Evolutionary conservation across 2,888 invertebrate genomes (phyloP).

Genomic region (Microctonus aethiopoides): DNA sequence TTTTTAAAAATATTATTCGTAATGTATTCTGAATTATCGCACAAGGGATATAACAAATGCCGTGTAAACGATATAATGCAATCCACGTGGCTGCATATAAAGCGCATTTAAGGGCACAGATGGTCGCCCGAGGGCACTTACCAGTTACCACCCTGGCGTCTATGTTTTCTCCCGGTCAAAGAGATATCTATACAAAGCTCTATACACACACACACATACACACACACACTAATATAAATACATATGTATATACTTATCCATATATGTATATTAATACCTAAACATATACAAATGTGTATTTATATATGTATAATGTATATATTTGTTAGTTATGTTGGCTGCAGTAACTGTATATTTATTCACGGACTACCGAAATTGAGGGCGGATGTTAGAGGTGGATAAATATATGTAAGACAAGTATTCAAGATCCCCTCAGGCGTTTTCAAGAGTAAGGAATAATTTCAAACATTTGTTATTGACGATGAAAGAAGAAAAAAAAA

Average conservation of each 20-base stretch:
- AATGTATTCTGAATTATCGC: conserved; percentile 53
- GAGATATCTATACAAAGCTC: conserved; percentile 57
- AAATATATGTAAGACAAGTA: conserved; percentile 11
- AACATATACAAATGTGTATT: too few relatives aligned
- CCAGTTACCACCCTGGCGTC: conserved; percentile 59
- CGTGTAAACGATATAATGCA: conserved; percentile 62
- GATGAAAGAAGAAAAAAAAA: too few relatives aligned
- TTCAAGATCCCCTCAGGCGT: neutral
- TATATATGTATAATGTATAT: too few relatives aligned
- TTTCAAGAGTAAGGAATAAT: neutral
- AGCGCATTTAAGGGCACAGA: conserved; percentile 62
- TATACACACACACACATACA: too few relatives aligned
- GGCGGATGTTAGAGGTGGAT: conserved; percentile 24
- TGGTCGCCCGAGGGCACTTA: conserved; percentile 66
- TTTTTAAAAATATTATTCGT: conserved; percentile 37
- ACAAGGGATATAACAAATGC: conserved; percentile 60
- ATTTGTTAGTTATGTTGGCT: neutral
- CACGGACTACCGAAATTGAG: conserved; percentile 60
- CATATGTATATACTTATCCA: conserved; percentile 37
- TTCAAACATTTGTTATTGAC: too few relatives aligned
- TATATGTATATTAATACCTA: neutral
- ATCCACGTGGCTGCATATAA: conserved; percentile 58
- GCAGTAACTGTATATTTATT: conserved; percentile 66
- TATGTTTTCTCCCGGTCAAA: conserved; percentile 56
- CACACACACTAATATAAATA: too few relatives aligned